Conservation (phyloP, 2,113 vertebrate species). For the Brachionichthys hirsutus region DNA sequence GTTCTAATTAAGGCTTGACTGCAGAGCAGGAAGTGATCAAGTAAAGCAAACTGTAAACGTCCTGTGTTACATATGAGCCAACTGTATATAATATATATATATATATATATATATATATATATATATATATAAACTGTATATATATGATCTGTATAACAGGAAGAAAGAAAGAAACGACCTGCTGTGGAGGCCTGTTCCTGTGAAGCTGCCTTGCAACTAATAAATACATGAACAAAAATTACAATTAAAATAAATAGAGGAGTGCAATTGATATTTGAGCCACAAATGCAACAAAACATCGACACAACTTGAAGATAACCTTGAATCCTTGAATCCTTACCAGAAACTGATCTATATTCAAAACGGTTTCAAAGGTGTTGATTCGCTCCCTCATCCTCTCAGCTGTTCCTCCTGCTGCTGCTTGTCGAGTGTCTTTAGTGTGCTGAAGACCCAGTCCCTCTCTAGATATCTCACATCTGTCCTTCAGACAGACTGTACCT, state of each 20-base stretch:
- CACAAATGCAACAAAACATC: background rate
- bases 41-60: conserved; percentile 18
- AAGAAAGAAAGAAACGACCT: too few species aligned
- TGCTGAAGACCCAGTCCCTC: conserved; percentile 2
- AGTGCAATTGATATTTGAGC: background rate
- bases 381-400: conserved; percentile 71
- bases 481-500: conserved; percentile 60
- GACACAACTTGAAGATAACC: background rate
- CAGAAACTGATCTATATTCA: conserved; percentile 78
- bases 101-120: too few species aligned
- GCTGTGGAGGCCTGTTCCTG: too few species aligned
- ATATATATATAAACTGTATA: too few species aligned
- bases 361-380: conserved; percentile 76
- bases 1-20: conserved; percentile 59
- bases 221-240: too few species aligned
- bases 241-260: too few species aligned
- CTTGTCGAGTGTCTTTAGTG: conserved; percentile 25
- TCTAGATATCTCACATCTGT: conserved; percentile 47
- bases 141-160: too few species aligned
- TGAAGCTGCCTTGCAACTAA: too few species aligned
- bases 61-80: conserved; percentile 19
- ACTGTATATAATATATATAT: too few species aligned
- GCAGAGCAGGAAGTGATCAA: conserved; percentile 13
- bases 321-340: conserved; percentile 59
- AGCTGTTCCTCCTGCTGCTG: conserved; percentile 20